phyloP scores from a whole-genome alignment of 2,888 invertebrate genomes.

The Nebria brevicollis region DNA sequence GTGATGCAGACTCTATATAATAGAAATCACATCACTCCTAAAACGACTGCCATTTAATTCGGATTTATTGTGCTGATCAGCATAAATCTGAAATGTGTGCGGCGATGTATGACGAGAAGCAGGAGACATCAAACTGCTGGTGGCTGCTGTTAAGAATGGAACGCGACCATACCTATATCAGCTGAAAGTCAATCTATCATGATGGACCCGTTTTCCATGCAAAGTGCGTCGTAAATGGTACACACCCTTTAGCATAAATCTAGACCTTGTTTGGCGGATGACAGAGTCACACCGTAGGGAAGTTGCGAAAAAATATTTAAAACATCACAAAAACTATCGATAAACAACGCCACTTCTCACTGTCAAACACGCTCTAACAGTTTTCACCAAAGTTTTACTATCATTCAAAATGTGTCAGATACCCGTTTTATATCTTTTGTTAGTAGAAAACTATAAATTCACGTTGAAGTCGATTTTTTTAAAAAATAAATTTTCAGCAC shows the following conservation, averaged over 20 bases:
- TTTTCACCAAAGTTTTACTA: neutral
- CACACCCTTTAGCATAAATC: neutral
- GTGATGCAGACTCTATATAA: neutral
- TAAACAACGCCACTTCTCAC: neutral
- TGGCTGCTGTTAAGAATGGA: constrained; percentile 3
- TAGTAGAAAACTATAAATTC: neutral
- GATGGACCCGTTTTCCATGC: constrained; percentile 16
- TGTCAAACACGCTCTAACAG: neutral
- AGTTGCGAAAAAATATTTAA: neutral
- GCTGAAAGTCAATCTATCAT: constrained; percentile 20
- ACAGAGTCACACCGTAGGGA: neutral
- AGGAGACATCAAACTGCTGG: neutral
- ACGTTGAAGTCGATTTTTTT: too few relatives aligned
- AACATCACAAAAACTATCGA: constrained; percentile 1
- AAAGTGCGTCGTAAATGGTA: constrained; percentile 12
- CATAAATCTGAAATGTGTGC: constrained; percentile 12
- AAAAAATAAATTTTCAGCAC: neutral
- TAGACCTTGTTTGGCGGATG: neutral
- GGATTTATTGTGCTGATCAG: constrained; percentile 23
- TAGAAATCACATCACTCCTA: neutral
- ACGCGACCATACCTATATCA: constrained; percentile 6
- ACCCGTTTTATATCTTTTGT: neutral
- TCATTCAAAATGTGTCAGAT: neutral
- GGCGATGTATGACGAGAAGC: neutral
- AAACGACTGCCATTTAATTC: constrained; percentile 7